Percentiles rank a stretch among this genome's conserved stretches.
Evolutionary conservation across 2,797 vertebrate species (phyloP).

Genomic region (Neoniphon sammara): DNA sequence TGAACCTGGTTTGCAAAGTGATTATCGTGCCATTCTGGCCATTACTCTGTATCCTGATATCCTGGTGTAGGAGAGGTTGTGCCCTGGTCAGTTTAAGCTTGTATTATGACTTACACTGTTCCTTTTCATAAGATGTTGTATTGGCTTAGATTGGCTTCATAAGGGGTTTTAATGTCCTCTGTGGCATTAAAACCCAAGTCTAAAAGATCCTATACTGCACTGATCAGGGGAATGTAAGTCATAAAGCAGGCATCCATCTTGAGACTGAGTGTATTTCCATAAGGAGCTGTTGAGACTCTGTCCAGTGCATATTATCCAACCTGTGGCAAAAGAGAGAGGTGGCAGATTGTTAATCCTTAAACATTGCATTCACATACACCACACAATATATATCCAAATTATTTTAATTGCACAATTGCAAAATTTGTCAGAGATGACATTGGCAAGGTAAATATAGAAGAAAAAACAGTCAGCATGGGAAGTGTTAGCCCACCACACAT

Average conservation of each 20-base stretch:
- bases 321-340: conserved; percentile 81
- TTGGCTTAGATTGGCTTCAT: conserved; percentile 64
- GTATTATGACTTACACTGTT: conserved; percentile 81
- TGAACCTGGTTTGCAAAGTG: conserved; percentile 81
- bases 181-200: conserved; percentile 50
- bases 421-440: conserved; percentile 17
- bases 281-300: conserved; percentile 82
- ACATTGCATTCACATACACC: conserved; percentile 3
- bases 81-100: conserved; percentile 80
- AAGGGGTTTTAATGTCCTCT: conserved; percentile 48
- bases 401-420: conserved; percentile 34
- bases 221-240: conserved; percentile 79
- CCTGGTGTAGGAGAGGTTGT: conserved; percentile 81
- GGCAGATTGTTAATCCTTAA: conserved; percentile 57
- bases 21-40: conserved; percentile 78
- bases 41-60: conserved; percentile 82
- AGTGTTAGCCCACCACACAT: conserved; percentile 26
- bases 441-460: conserved; percentile 21
- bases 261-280: conserved; percentile 81
- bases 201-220: conserved; percentile 45
- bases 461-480: conserved; percentile 21
- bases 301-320: conserved; percentile 80
- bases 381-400: conserved; percentile 26
- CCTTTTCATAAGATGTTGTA: conserved; percentile 42
- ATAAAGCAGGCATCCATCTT: conserved; percentile 85